A percentile compares a stretch with the other conserved stretches of the same genome.
phyloP scores from a whole-genome alignment of 2,797 vertebrate species.

The Esox lucius region DNA sequence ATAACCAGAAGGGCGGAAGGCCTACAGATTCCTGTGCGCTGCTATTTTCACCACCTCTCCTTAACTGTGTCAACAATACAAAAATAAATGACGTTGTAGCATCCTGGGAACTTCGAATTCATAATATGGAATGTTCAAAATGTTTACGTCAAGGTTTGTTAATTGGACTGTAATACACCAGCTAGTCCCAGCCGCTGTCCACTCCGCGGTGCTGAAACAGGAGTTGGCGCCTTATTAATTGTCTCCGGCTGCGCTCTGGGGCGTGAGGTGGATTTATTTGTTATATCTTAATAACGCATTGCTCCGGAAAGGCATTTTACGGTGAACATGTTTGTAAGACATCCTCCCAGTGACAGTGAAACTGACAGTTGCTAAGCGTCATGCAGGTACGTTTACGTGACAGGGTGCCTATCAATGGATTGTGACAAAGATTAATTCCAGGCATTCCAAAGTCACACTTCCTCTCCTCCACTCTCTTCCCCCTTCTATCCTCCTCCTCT shows the following conservation, averaged over 20 bases:
- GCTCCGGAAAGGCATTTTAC: not conserved
- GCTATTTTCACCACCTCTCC: too few species aligned
- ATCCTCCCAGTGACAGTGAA: not conserved
- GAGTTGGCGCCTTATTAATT: not conserved
- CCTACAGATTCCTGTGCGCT: too few species aligned
- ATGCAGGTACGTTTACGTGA: not conserved
- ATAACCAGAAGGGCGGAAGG: too few species aligned
- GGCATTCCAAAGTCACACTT: not conserved
- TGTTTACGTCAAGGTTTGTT: too few species aligned
- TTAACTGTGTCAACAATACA: too few species aligned
- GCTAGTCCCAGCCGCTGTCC: too few species aligned
- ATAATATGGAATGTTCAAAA: too few species aligned
- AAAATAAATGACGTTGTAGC: too few species aligned
- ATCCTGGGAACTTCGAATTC: too few species aligned
- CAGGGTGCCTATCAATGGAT: not conserved
- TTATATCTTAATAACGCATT: not conserved
- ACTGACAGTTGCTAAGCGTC: not conserved
- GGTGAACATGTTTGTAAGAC: not conserved
- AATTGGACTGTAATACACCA: too few species aligned
- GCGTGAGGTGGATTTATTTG: not conserved
- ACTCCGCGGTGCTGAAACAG: slow-evolving; percentile 67
- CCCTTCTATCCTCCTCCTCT: too few species aligned
- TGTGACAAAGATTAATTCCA: not conserved
- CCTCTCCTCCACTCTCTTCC: not conserved
- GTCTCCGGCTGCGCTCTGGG: not conserved